These are phyloP conservation scores for Iphiclides podalirius DNA, from an alignment of 2,888 invertebrate species.

Conservation along the genomic window DNA sequence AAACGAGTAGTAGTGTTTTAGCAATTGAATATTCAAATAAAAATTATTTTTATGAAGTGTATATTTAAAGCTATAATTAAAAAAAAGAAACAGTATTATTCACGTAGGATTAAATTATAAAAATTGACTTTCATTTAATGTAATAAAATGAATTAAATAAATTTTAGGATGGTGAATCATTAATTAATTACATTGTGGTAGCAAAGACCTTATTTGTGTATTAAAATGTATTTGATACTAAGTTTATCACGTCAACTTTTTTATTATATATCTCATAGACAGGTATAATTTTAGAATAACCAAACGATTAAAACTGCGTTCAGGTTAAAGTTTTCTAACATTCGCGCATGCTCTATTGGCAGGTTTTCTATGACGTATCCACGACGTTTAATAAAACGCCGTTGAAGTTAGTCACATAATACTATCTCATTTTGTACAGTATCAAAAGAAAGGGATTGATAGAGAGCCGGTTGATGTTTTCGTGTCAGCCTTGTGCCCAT, in stretches of 20 bases:
- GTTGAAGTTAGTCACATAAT: constrained; percentile 63
- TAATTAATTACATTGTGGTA: no score
- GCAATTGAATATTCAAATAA: constrained; percentile 27
- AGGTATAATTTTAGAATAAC: constrained; percentile 1
- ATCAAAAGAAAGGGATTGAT: constrained; percentile 67
- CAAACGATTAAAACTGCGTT: constrained; percentile 44
- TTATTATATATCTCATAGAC: no score
- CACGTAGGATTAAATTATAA: no score
- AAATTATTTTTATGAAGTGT: neutral
- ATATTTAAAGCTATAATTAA: neutral
- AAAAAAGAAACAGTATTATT: neutral
- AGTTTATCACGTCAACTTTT: no score
- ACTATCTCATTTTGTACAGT: constrained; percentile 61
- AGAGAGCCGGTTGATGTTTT: constrained; percentile 78
- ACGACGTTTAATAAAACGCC: constrained; percentile 51
- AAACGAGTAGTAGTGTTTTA: constrained; percentile 49
- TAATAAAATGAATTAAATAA: no score
- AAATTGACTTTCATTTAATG: no score
- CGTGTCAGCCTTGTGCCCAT: constrained; percentile 81
- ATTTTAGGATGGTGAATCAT: no score
- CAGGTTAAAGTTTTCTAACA: constrained; percentile 45
- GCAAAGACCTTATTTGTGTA: no score
- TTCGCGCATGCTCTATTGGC: constrained; percentile 72
- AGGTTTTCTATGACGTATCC: constrained; percentile 64
- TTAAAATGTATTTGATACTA: no score